A percentile compares a stretch with the other conserved stretches of the same genome.
Evolutionary conservation across 2,888 invertebrate species (phyloP).

Genomic region (Beris morrisii): DNA sequence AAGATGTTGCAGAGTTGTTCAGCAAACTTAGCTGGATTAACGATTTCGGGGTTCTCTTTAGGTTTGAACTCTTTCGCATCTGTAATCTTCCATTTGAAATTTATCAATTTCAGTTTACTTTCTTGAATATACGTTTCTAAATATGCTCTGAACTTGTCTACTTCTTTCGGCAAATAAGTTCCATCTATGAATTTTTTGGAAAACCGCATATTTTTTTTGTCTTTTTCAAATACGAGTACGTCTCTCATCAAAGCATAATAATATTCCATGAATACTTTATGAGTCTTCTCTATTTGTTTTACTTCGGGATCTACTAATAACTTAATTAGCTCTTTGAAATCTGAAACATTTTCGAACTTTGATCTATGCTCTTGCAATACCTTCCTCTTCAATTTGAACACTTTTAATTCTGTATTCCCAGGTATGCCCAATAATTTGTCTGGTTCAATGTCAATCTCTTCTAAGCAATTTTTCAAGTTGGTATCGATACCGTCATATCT

Average conservation of each 20-base stretch:
- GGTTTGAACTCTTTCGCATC: not conserved
- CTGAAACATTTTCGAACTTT: slow-evolving; percentile 4
- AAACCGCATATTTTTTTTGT: too few species aligned
- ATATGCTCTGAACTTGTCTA: not conserved
- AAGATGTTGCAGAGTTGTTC: not conserved
- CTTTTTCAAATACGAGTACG: not conserved
- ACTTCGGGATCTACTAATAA: not conserved
- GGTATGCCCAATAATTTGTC: not conserved
- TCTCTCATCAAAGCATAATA: slow-evolving; percentile 1
- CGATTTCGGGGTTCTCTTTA: not conserved
- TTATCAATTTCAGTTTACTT: slow-evolving; percentile 8
- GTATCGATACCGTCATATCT: not conserved
- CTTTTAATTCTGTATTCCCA: too few species aligned
- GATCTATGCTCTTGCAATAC: too few species aligned
- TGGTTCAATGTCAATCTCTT: not conserved
- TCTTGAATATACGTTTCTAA: not conserved
- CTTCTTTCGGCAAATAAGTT: too few species aligned
- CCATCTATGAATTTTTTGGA: too few species aligned
- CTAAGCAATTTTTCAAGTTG: not conserved
- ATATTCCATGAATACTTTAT: not conserved
- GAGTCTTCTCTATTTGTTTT: not conserved
- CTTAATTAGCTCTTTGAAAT: slow-evolving; percentile 8
- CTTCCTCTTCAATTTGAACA: too few species aligned
- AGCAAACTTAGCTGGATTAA: slow-evolving; percentile 7
- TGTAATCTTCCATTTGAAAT: not conserved